phyloP scores from a whole-genome alignment of 2,888 invertebrate species.

The Acrocera orbiculus region DNA sequence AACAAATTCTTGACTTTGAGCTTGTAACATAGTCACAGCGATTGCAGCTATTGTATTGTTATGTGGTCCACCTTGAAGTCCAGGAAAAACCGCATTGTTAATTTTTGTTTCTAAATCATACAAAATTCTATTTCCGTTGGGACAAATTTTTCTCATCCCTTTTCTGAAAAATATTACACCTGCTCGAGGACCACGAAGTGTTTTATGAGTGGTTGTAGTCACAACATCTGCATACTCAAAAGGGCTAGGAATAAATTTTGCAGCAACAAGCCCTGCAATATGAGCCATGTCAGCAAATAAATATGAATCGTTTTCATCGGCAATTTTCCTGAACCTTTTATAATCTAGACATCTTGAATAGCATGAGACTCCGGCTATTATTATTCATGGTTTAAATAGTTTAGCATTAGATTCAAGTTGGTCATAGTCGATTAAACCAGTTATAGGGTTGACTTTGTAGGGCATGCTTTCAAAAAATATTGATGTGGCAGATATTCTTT shows the following conservation, averaged over 20 bases:
- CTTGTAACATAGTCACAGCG: conserved; percentile 87
- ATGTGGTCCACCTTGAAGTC: conserved; percentile 94
- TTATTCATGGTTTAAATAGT: conserved; percentile 78
- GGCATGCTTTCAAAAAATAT: conserved; percentile 98
- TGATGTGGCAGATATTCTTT: conserved; percentile 91
- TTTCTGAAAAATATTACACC: conserved; percentile 87
- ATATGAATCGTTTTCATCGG: conserved; percentile 68
- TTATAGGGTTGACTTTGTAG: conserved; percentile 70
- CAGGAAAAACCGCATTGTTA: conserved; percentile 46
- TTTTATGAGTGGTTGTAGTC: conserved; percentile 90
- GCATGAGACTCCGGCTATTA: conserved; percentile 88
- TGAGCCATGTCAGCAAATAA: conserved; percentile 95
- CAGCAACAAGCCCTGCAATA: conserved; percentile 79
- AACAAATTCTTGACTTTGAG: conserved; percentile 59
- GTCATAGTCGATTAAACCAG: conserved; percentile 88
- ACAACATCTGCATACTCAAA: conserved; percentile 86
- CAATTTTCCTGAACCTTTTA: conserved; percentile 66
- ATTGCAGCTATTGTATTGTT: conserved; percentile 93
- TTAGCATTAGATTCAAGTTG: conserved; percentile 61
- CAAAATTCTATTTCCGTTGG: conserved; percentile 67
- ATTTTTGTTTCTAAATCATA: conserved; percentile 80
- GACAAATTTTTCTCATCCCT: conserved; percentile 59
- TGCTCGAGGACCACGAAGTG: conserved; percentile 71
- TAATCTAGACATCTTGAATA: conserved; percentile 89
- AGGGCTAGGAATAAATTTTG: conserved; percentile 74